Evolutionary conservation across 2,113 vertebrate genomes (phyloP), one percentile per base, ranked within the genome.

Genomic region (Syngnathus scovelli): DNA sequence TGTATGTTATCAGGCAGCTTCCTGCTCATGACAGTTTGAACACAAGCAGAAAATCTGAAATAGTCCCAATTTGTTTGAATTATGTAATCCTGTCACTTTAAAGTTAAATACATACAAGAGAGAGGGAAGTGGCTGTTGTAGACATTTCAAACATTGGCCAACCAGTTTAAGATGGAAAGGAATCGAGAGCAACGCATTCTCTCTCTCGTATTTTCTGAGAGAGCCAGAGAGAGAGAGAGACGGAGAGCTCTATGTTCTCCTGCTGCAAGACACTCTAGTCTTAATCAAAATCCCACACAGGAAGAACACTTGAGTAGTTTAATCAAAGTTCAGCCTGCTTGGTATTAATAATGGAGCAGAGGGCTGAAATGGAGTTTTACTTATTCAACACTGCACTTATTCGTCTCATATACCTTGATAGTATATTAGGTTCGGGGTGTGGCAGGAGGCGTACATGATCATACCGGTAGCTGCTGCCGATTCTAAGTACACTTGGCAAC

Each of bases 321-420:
- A 90, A 92, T 91, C 89, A 90, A 89, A 88, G 87, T 91, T 89
- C 87, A 90, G 89, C 78, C 85, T 79, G 80, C 82, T 84, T 77
- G 60, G 74, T 92, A 92, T 92, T 92, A 92, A 92, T 92, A 92
- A 92, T 92, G 82, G 86, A 92, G 83, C 76, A 85, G 82, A 81
- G 80, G 68, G 78, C 81, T 91, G 89, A 84, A 91, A 92, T 92
- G 85, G 89, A 91, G 90, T 92, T 92, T 92, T 91, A 92, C 91
- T 92, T 91, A 92, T 92, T 92, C 86, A 92, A 86, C 78, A 87
- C 88, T 75, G 83, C 77, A 83, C 86, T 83, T 87, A 82, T 82
- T 86, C 79, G 83, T 75, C 82, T 88, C 77, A 79, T 84, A 87
- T 89, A 89, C 87, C 85, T 90, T 86, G 78, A 78, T 73, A 81